These are phyloP conservation scores for Rhabdornis inornatus DNA, from an alignment of 2,113 vertebrate genomes.

Conservation along the genomic window DNA sequence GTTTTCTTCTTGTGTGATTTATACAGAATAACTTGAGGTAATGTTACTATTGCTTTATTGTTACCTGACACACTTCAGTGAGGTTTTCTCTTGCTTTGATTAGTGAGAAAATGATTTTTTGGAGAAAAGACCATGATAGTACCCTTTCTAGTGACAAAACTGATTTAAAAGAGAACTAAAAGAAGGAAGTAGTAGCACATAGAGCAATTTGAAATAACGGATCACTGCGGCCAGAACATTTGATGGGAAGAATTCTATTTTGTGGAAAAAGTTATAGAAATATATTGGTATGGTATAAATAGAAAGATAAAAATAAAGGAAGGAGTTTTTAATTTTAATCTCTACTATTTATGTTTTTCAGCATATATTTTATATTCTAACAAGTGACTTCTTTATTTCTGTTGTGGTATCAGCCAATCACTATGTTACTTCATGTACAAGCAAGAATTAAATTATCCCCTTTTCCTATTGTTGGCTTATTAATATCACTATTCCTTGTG, in stretches of 20 bases:
- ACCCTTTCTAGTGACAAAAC: conserved; percentile 10
- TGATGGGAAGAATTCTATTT: background rate
- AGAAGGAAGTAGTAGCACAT: background rate
- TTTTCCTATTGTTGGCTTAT: conserved; percentile 21
- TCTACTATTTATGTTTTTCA: background rate
- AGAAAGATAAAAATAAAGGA: background rate
- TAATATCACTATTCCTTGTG: conserved; percentile 4
- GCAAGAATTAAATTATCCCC: background rate
- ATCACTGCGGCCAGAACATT: background rate
- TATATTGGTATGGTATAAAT: background rate
- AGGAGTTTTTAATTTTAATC: conserved; percentile 12
- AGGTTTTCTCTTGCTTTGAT: conserved; percentile 23
- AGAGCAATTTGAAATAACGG: background rate
- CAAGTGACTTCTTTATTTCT: conserved; percentile 2
- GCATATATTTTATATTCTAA: background rate
- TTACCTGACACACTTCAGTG: background rate
- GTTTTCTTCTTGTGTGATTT: background rate
- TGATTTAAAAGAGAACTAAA: conserved; percentile 21
- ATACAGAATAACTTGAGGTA: background rate
- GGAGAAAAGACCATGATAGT: background rate
- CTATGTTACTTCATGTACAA: background rate
- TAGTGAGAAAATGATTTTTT: background rate
- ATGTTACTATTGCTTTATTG: conserved; percentile 5
- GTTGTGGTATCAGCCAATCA: background rate
- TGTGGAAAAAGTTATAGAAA: background rate